These are phyloP conservation scores for Ceratina japonica DNA, from an alignment of 1,140 invertebrate genomes.

Conservation along the genomic window DNA sequence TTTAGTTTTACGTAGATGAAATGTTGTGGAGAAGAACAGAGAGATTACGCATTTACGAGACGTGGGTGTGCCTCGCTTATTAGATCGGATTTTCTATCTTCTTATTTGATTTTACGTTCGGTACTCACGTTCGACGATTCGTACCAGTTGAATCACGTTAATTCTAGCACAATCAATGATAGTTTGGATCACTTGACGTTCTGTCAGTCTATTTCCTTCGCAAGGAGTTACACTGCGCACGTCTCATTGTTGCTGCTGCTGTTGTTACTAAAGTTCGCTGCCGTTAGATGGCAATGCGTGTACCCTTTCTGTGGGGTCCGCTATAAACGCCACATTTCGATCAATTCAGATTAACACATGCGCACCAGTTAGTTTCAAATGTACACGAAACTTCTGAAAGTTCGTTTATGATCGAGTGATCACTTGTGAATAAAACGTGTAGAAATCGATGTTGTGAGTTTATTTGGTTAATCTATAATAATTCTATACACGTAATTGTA, in stretches of 20 bases:
- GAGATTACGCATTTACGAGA: conserved; percentile 9
- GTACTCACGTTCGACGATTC: conserved; percentile 23
- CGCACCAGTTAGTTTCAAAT: neutral
- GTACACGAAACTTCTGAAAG: neutral
- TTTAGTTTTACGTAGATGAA: no score
- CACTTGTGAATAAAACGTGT: neutral
- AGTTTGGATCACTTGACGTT: neutral
- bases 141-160: neutral
- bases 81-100: neutral
- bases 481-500: no score
- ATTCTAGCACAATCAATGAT: conserved; percentile 16
- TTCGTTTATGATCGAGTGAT: neutral
- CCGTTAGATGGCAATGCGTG: conserved; percentile 35
- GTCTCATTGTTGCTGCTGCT: neutral
- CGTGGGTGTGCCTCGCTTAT: neutral
- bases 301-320: no score
- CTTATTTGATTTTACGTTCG: neutral
- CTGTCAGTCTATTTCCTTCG: neutral
- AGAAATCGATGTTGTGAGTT: no score
- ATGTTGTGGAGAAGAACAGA: neutral
- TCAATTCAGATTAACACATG: neutral
- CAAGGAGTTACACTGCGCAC: neutral
- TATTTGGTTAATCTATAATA: no score
- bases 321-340: no score
- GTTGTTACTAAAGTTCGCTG: neutral